These are phyloP conservation scores for Bambusicola thoracicus DNA, from an alignment of 2,113 vertebrate species.

Conservation along the genomic window DNA sequence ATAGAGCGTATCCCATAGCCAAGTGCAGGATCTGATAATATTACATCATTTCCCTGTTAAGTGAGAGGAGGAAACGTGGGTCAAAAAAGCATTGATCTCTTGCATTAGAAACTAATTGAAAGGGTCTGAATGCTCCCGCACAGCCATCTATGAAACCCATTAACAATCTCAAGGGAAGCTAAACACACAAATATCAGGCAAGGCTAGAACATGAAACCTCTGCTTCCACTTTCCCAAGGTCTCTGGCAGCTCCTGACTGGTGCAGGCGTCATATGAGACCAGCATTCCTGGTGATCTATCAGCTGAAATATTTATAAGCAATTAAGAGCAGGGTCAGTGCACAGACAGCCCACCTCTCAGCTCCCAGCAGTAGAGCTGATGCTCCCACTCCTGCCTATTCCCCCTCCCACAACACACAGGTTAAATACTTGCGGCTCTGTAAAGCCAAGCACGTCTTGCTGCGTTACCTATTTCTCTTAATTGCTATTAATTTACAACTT, in stretches of 20 bases:
- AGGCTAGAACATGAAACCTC: background rate
- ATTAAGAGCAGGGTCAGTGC: background rate
- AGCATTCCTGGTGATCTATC: background rate
- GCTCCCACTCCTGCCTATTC: background rate
- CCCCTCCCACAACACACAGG: accelerated
- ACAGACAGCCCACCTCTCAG: background rate
- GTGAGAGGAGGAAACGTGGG: background rate
- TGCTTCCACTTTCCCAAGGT: background rate
- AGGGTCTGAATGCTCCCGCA: background rate
- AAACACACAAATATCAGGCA: background rate
- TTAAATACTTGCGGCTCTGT: background rate
- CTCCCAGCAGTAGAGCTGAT: background rate
- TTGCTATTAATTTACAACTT: background rate
- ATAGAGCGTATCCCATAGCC: background rate
- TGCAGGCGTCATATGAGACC: background rate
- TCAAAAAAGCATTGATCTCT: background rate
- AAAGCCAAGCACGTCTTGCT: background rate
- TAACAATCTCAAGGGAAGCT: background rate
- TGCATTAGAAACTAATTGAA: background rate
- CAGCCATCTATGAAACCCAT: background rate
- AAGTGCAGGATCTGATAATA: background rate
- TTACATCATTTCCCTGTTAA: background rate
- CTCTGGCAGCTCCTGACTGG: background rate
- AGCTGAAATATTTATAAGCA: background rate
- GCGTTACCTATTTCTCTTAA: background rate